A percentile compares a stretch with the other conserved stretches of the same genome.
phyloP scores from a whole-genome alignment of 2,113 vertebrate species.

The Eurystomus gularis region DNA sequence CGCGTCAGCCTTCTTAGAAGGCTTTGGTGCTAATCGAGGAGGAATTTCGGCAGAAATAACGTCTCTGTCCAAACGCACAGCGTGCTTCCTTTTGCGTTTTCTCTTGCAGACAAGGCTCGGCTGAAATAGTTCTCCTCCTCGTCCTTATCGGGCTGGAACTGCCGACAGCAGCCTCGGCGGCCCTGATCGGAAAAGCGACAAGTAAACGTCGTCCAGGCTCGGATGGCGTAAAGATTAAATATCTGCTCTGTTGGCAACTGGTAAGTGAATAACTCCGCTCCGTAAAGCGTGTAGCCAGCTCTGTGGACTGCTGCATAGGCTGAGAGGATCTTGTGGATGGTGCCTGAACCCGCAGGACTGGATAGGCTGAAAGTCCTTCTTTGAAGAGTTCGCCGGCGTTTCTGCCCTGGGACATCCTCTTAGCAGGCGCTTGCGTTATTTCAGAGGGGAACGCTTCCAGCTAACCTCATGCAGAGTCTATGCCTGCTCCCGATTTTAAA shows the following conservation, averaged over 20 bases:
- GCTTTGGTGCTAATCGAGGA: neutral
- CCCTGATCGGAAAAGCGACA: neutral
- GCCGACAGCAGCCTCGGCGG: neutral
- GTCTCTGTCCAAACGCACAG: neutral
- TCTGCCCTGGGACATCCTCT: neutral
- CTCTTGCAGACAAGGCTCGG: neutral
- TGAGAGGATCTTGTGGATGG: neutral
- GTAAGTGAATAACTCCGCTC: neutral
- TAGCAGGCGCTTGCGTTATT: too few species aligned
- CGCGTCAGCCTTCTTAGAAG: neutral
- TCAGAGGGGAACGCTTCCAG: neutral
- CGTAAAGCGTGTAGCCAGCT: too few species aligned
- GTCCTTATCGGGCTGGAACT: neutral
- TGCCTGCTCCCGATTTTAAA: neutral
- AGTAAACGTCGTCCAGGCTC: neutral
- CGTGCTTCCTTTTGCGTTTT: neutral
- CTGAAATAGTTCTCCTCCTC: neutral
- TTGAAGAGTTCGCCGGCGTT: neutral
- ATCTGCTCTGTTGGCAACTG: rapidly evolving
- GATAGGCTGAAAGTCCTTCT: neutral
- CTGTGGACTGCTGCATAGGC: neutral
- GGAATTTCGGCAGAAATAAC: neutral
- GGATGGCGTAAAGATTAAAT: neutral
- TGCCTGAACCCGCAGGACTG: neutral
- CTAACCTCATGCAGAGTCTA: rapidly evolving